Evolutionary conservation across 2,888 invertebrate species (phyloP).

Genomic region (Geophilus truncorum): DNA sequence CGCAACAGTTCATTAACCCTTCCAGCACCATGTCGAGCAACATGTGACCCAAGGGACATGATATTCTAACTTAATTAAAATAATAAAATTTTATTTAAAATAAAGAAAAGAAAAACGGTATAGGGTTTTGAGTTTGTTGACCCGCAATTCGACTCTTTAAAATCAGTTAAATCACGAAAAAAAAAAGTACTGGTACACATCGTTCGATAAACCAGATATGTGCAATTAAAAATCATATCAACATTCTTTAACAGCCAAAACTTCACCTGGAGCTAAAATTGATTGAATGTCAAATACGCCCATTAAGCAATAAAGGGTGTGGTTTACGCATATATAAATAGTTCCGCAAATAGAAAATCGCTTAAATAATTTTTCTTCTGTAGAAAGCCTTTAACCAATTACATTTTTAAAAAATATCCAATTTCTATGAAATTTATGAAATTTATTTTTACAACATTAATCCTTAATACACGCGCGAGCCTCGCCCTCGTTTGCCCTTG

Average conservation of each 20-base stretch:
- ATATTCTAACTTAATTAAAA: background rate
- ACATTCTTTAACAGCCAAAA: background rate
- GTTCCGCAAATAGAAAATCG: background rate
- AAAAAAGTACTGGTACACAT: background rate
- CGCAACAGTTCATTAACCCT: background rate
- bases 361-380: background rate
- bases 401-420: background rate
- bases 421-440: background rate
- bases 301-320: background rate
- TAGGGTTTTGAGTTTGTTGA: background rate
- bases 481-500: background rate
- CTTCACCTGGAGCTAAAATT: background rate
- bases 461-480: background rate
- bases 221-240: background rate
- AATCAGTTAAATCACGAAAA: background rate
- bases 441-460: background rate
- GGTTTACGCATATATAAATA: background rate
- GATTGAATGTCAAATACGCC: background rate
- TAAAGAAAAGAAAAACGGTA: background rate
- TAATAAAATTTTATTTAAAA: background rate
- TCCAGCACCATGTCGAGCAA: background rate
- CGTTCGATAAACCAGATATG: too few species aligned
- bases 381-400: background rate
- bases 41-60: background rate
- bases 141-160: background rate